Base-by-base conservation (phyloP, 2,888 invertebrate species). In the Mystacides longicornis region DNA sequence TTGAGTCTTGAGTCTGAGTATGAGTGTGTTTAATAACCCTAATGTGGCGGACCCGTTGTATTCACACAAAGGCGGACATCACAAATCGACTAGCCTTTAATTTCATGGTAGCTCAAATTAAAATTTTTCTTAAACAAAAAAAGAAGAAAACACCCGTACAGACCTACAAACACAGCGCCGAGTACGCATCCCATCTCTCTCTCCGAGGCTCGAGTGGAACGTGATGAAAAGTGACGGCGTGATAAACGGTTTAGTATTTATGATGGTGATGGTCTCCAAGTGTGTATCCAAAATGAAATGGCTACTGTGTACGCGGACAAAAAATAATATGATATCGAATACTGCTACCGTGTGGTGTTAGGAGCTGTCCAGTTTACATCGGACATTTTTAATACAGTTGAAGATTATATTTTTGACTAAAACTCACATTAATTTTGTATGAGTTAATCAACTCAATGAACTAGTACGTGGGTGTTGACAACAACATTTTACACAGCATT, bases 71-170 rank as follows among this genome's bases (percentile, higher is more conserved):
- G 52, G 47, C 52, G 52, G 52, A 46, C 37, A 31, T 46, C 46
- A 46, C 22, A n/a, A 37, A 18, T 23, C 23, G 48, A 16, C 73
- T 75, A 49, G 53, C 55, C 56, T 77, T 77, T 77, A 37, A 77
- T 77, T 77, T 77, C 77, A 77, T 77, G 77, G 75, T 69, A 74
- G 71, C 73, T 77, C 75, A 72, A 77, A 77, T 77, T 77, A 77
- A 78, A 77, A 77, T 78, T 77, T 77, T 77, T 77, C 76, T 56
- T 58, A 56, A 60, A 58, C 58, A 60, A 60, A 60, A 60, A 60
- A 60, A 53, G 14, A 37, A 37, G 37, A 37, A 37, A 37, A 37
- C 49, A 54, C 52, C 31, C 51, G 49, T 45, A 57, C 54, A 47
- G 45, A 46, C 42, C 33, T 16, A 2, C n/a, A 7, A 37, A 37